Conservation (phyloP, 2,888 invertebrate genomes). For the Amblyteles armatorius region DNA sequence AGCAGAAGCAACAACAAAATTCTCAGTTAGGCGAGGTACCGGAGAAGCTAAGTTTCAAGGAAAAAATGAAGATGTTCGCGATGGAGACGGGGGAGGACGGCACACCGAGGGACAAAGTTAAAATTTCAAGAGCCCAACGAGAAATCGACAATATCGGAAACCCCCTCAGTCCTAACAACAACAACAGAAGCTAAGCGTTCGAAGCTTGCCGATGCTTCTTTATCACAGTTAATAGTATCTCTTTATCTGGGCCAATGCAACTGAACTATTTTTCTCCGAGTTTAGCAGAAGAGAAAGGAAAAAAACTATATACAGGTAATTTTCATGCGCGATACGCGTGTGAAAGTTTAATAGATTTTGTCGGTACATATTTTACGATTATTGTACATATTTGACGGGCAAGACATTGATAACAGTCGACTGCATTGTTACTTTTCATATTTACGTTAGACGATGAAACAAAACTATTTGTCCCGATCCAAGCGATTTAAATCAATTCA, state of each 20-base stretch:
- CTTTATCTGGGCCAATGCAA: conserved; percentile 42
- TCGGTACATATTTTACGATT: conserved; percentile 66
- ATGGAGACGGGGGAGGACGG: conserved; percentile 97
- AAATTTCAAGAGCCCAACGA: conserved; percentile 97
- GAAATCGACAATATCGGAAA: conserved; percentile 92
- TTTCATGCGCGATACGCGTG: conserved; percentile 37
- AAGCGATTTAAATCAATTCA: conserved; percentile 38
- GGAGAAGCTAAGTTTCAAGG: conserved; percentile 98
- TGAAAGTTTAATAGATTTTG: conserved; percentile 59
- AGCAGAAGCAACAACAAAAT: conserved; percentile 88
- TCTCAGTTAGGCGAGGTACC: conserved; percentile 90
- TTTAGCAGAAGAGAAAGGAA: conserved; percentile 11
- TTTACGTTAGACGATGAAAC: conserved; percentile 68
- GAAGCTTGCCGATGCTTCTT: background rate
- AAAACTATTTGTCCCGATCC: conserved; percentile 48
- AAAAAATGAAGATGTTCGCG: conserved; percentile 99
- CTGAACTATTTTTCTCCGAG: conserved; percentile 44
- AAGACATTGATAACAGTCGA: conserved; percentile 62
- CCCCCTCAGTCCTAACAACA: conserved; percentile 82
- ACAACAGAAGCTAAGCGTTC: conserved; percentile 72
- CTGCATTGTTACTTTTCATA: conserved; percentile 66
- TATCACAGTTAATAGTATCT: conserved; percentile 2
- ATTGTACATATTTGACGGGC: conserved; percentile 67
- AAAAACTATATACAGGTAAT: conserved; percentile 30
- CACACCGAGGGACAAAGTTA: conserved; percentile 97